Evolutionary conservation across 2,888 invertebrate species (phyloP).

Genomic region (Trissoscelio sp.): DNA sequence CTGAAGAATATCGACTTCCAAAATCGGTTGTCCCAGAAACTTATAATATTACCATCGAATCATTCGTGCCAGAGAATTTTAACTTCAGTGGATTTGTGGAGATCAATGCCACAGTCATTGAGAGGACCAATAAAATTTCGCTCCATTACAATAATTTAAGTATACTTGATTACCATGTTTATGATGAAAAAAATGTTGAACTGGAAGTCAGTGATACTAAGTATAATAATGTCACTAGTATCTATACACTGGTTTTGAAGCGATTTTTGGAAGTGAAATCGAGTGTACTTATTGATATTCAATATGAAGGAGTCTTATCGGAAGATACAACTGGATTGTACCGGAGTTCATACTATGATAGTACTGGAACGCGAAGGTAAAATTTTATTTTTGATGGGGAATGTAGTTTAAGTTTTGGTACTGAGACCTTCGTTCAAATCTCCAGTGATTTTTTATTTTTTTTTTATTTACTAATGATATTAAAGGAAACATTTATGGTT

Average conservation of each 20-base stretch:
- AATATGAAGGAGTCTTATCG: constrained; percentile 85
- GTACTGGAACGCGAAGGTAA: constrained; percentile 82
- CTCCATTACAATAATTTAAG: constrained; percentile 56
- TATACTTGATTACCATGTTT: constrained; percentile 23
- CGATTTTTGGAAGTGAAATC: not conserved
- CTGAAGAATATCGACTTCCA: constrained; percentile 58
- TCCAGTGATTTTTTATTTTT: too few relatives aligned
- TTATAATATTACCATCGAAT: constrained; percentile 51
- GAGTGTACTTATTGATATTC: constrained; percentile 80
- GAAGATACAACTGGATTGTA: constrained; percentile 88
- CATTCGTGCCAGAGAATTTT: constrained; percentile 16
- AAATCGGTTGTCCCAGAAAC: constrained; percentile 35
- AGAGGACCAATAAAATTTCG: constrained; percentile 45
- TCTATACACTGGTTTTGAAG: constrained; percentile 25
- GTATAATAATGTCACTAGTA: constrained; percentile 47
- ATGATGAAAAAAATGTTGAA: not conserved
- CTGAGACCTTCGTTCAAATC: too few relatives aligned
- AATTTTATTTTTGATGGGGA: too few relatives aligned
- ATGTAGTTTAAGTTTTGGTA: too few relatives aligned
- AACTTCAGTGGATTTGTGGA: constrained; percentile 47
- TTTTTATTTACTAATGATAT: too few relatives aligned
- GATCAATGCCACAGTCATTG: constrained; percentile 50
- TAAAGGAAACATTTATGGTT: too few relatives aligned
- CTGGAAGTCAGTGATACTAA: not conserved
- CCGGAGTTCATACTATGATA: constrained; percentile 84